These are phyloP conservation scores for Diceros bicornis DNA, from an alignment of 2,797 vertebrate species.

Conservation along the genomic window DNA sequence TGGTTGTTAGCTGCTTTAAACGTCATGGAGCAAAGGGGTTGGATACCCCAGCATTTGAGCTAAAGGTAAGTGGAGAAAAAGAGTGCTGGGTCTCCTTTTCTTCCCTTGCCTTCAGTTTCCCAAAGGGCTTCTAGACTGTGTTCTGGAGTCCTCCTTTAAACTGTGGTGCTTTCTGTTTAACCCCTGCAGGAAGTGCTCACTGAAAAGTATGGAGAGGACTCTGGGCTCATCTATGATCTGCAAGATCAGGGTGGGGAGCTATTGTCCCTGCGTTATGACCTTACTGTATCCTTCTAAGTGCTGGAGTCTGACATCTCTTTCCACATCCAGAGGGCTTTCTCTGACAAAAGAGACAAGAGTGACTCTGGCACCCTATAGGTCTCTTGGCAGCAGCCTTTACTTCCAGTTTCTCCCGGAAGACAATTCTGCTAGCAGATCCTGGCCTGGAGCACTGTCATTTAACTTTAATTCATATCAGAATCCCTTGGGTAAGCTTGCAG, in stretches of 20 bases:
- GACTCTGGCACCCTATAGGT: not conserved
- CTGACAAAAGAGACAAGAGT: not conserved
- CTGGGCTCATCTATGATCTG: slow-evolving; percentile 97
- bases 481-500: not conserved
- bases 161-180: slow-evolving; percentile 32
- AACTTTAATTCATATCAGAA: slow-evolving; percentile 16
- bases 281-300: slow-evolving; percentile 95
- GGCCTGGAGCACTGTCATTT: not conserved
- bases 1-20: slow-evolving; percentile 95
- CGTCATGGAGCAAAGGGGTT: slow-evolving; percentile 97
- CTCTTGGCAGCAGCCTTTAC: not conserved
- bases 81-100: not conserved
- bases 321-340: not conserved
- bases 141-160: slow-evolving; percentile 23
- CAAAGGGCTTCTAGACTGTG: slow-evolving; percentile 48
- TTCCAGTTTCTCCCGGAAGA: slow-evolving; percentile 54
- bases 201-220: slow-evolving; percentile 97
- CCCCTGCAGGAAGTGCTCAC: slow-evolving; percentile 93
- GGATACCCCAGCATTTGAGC: slow-evolving; percentile 97
- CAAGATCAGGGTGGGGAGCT: slow-evolving; percentile 98
- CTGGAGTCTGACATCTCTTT: not conserved
- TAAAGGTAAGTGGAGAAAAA: slow-evolving; percentile 92
- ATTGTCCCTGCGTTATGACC: slow-evolving; percentile 97
- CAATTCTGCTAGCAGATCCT: slow-evolving; percentile 13
- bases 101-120: not conserved